Evolutionary conservation across 2,113 vertebrate genomes (phyloP), one percentile per base, ranked within the genome.

Genomic region (Anseranas semipalmata): DNA sequence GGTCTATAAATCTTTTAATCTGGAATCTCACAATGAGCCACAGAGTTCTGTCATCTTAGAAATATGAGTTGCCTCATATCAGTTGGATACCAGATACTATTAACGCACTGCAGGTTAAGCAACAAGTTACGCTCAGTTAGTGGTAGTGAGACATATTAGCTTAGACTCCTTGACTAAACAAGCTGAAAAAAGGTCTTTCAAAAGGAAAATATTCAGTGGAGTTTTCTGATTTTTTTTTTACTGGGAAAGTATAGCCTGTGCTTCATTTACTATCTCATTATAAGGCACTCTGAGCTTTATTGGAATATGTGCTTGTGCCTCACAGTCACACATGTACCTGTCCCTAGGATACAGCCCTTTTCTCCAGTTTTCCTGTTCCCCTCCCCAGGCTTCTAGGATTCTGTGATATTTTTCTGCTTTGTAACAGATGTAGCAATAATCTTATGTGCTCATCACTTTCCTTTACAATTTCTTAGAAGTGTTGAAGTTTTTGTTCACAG

Each of bases 401-500:
- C 63, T 93, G 32, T 84, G 52, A 27, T 35, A 30, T 82, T 53
- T 76, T 91, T 58, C 43, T 71, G 13, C 48, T 92, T n/a, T 37
- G 15, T 71, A 84, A 74, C 88, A 96, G 85, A 96, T 77, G 65
- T 41, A 94, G 72, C 33, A 80, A 93, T 78, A 94, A 90, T 48
- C 27, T 86, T 88, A 90, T 91, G 95, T 77, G 75, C 78, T 93
- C 37, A 59, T 48, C 46, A 63, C 55, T 93, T 96, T 68, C 73
- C 85, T 91, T 91, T 89, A 84, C 53, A 53, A 65, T 96, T 95
- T 87, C 67, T 63, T 67, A 79, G 45, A 93, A 79, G 67, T 59
- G 91, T 95, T 95, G 93, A 96, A 91, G 58, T 90, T 96, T 85
- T 96, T 58, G 46, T 90, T 96, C 85, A 78, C 82, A 94, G 85